These are phyloP conservation scores for Hycleus phaleratus DNA, from an alignment of 1,140 invertebrate species.

Conservation along the genomic window DNA sequence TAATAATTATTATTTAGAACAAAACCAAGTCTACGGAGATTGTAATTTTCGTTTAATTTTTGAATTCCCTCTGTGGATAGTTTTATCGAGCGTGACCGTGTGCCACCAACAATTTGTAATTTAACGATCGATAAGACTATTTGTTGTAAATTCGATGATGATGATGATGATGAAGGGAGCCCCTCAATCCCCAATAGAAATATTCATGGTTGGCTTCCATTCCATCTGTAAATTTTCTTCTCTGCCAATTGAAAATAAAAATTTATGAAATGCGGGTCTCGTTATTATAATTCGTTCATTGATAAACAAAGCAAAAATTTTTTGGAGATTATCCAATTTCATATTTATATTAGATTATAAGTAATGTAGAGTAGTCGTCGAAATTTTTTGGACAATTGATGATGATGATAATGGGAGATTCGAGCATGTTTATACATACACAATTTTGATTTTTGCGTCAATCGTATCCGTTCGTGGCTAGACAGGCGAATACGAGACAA, in stretches of 20 bases:
- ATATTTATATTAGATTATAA: neutral
- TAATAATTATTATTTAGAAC: conserved; percentile 4
- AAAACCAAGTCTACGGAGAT: neutral
- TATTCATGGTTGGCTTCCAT: conserved; percentile 10
- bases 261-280: conserved; percentile 27
- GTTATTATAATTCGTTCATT: conserved; percentile 5
- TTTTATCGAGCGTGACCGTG: no score
- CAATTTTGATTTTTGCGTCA: no score
- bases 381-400: neutral
- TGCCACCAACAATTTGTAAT: neutral
- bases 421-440: no score
- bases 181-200: conserved; percentile 5
- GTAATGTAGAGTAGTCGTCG: neutral
- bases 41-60: neutral
- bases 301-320: no score
- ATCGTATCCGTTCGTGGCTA: conserved; percentile 1
- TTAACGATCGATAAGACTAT: conserved; percentile 30
- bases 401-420: neutral
- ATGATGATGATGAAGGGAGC: conserved; percentile 5
- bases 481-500: conserved; percentile 8
- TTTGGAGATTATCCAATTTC: neutral
- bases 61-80: neutral
- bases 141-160: conserved; percentile 19
- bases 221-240: conserved; percentile 19
- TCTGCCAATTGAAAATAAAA: conserved; percentile 31